phyloP scores from a whole-genome alignment of 2,113 vertebrate genomes.

The Arizona elegans region DNA sequence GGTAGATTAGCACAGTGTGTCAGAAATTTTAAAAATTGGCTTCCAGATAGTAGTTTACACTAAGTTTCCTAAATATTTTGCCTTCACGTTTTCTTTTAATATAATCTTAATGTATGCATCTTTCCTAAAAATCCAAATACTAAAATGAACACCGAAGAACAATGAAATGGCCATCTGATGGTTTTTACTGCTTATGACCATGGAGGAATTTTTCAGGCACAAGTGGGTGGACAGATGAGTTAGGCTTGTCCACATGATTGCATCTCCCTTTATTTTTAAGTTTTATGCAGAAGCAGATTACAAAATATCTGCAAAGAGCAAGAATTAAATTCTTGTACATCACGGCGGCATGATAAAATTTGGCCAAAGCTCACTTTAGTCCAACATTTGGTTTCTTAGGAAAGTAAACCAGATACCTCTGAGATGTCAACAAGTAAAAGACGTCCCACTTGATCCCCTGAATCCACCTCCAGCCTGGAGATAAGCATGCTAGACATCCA shows the following conservation, averaged over 20 bases:
- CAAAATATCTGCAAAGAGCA: background rate
- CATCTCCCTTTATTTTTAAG: background rate
- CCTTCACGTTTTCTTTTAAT: too few species aligned
- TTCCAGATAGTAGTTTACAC: background rate
- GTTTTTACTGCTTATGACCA: background rate
- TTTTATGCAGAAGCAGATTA: background rate
- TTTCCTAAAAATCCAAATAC: too few species aligned
- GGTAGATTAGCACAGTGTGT: background rate
- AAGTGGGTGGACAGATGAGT: background rate
- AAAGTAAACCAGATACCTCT: background rate
- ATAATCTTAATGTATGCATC: too few species aligned
- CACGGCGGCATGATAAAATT: background rate
- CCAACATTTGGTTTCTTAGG: background rate
- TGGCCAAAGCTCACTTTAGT: background rate
- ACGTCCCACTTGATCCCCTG: background rate
- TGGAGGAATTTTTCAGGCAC: background rate
- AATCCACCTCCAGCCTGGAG: background rate
- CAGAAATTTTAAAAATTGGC: background rate
- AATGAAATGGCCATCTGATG: background rate
- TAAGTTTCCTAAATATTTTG: background rate
- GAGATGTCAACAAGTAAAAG: background rate
- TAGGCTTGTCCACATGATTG: background rate
- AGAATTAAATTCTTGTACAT: background rate
- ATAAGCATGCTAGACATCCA: background rate
- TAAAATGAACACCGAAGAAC: too few species aligned